phyloP scores from a whole-genome alignment of 2,888 invertebrate species.

The Macrophya alboannulata region DNA sequence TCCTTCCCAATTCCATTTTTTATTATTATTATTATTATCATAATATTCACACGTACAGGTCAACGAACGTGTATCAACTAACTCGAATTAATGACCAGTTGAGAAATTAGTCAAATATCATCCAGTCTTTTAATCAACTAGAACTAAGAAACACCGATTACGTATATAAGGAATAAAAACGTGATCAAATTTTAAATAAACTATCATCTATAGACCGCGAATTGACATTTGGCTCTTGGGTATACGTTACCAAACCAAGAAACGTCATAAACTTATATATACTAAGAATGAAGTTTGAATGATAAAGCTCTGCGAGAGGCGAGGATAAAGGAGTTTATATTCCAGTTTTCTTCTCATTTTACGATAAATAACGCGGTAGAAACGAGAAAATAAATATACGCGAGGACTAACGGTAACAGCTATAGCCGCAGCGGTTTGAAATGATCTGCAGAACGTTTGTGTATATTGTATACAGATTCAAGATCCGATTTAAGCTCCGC shows the following conservation, averaged over 20 bases:
- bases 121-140: not conserved
- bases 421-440: not conserved
- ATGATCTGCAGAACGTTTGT: constrained; percentile 12
- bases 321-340: not conserved
- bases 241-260: not conserved
- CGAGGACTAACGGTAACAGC: constrained; percentile 16
- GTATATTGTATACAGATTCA: not conserved
- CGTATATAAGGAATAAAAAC: not conserved
- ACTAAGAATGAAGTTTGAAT: not conserved
- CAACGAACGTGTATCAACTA: constrained; percentile 22
- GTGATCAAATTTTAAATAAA: not conserved
- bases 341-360: not conserved
- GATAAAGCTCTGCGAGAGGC: not conserved
- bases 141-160: not conserved
- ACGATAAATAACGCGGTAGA: not conserved
- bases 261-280: constrained; percentile 3
- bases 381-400: constrained; percentile 5
- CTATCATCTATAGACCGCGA: not conserved
- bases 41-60: constrained; percentile 10
- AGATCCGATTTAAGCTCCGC: not conserved
- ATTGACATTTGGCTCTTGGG: not conserved
- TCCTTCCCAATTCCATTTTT: not conserved
- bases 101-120: not conserved
- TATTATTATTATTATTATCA: not conserved
- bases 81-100: not conserved